Conservation (phyloP, 64 coral and sea anemone genomes). For the Actinia tenebrosa region DNA sequence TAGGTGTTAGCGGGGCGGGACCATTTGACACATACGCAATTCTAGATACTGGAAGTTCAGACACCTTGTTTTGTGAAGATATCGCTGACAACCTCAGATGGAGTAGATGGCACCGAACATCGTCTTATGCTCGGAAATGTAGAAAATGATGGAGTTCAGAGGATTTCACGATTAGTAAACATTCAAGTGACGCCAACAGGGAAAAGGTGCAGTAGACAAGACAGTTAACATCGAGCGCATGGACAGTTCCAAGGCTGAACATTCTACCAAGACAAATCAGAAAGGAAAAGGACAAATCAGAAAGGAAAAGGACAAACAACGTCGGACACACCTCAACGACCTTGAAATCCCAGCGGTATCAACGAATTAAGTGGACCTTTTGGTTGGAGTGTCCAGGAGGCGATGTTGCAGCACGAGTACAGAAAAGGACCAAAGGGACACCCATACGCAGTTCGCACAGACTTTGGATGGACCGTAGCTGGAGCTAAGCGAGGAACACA, state of each 20-base stretch:
- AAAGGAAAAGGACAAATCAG: constrained; percentile 33
- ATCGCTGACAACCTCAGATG: constrained; percentile 30
- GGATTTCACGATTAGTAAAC: constrained; percentile 13
- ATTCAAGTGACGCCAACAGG: constrained; percentile 18
- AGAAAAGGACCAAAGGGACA: constrained; percentile 49
- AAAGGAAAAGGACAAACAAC: constrained; percentile 24
- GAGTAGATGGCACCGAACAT: constrained; percentile 20
- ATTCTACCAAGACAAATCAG: constrained; percentile 39
- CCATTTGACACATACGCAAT: constrained; percentile 44
- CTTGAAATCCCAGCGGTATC: constrained; percentile 44
- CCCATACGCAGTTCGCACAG: constrained; percentile 42
- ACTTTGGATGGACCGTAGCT: constrained; percentile 56
- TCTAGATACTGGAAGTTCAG: constrained; percentile 42
- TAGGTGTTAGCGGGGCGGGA: constrained; percentile 36
- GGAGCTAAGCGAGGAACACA: constrained; percentile 28
- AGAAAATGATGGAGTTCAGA: constrained; percentile 19
- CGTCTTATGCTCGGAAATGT: constrained; percentile 34
- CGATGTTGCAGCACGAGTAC: constrained; percentile 50
- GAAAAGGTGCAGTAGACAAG: constrained; percentile 24
- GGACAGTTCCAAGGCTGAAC: constrained; percentile 59
- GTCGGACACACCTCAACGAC: constrained; percentile 49
- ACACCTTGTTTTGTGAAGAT: constrained; percentile 35
- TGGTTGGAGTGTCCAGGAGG: constrained; percentile 61
- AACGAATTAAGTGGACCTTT: constrained; percentile 33
- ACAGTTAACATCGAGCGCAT: constrained; percentile 28